A percentile compares a stretch with the other conserved stretches of the same genome.
phyloP scores from a whole-genome alignment of 2,888 invertebrate species.

The Leptinotarsa tumamoca region DNA sequence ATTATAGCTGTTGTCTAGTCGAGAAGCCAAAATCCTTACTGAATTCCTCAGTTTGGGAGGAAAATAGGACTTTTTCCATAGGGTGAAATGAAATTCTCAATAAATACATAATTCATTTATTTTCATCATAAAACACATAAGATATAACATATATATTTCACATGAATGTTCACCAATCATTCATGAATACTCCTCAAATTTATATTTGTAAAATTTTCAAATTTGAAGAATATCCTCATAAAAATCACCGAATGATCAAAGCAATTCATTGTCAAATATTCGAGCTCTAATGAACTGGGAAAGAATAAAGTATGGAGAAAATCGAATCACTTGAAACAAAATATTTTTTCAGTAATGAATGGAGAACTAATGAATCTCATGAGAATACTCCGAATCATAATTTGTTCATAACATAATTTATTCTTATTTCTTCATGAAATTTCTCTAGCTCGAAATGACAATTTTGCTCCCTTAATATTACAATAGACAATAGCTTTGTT shows the following conservation, averaged over 20 bases:
- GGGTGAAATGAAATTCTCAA: neutral
- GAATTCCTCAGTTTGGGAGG: no score
- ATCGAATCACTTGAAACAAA: neutral
- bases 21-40: no score
- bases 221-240: constrained; percentile 39
- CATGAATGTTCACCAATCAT: constrained; percentile 49
- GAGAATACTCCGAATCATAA: no score
- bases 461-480: constrained; percentile 61
- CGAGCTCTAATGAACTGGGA: constrained; percentile 57
- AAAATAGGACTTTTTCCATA: neutral
- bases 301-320: neutral
- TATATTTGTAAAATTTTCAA: constrained; percentile 30
- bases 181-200: constrained; percentile 40
- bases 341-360: no score
- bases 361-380: no score
- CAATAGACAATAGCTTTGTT: constrained; percentile 60
- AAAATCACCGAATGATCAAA: constrained; percentile 54
- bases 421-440: constrained; percentile 14
- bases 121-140: constrained; percentile 52
- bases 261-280: constrained; percentile 66
- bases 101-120: constrained; percentile 43
- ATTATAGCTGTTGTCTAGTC: no score
- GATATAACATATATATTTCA: constrained; percentile 48
- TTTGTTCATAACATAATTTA: constrained; percentile 1
- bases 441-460: constrained; percentile 60